These are phyloP conservation scores for Pteronotus mesoamericanus DNA, from an alignment of 2,797 vertebrate genomes.

Conservation along the genomic window DNA sequence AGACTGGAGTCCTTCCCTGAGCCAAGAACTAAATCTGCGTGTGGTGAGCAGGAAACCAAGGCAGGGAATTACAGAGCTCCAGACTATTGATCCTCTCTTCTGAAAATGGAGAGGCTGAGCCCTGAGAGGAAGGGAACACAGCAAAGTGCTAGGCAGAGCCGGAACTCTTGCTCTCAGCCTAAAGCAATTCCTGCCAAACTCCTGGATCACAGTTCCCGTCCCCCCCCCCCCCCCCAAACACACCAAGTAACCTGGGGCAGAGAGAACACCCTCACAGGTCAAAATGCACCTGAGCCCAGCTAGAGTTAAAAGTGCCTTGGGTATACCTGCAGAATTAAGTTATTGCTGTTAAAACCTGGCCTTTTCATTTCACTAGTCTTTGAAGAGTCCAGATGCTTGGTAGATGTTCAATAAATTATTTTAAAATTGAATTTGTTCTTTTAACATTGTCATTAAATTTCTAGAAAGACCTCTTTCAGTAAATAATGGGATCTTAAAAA, in stretches of 20 bases:
- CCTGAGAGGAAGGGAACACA: not conserved
- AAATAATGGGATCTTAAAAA: not conserved
- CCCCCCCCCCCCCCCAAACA: not conserved
- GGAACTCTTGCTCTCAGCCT: not conserved
- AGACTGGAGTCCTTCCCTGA: not conserved
- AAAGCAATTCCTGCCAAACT: not conserved
- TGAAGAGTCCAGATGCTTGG: conserved; percentile 42
- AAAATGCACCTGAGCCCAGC: not conserved
- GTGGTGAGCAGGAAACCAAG: not conserved
- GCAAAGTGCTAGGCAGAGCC: not conserved
- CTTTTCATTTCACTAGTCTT: not conserved
- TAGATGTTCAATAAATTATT: conserved; percentile 51
- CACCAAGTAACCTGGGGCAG: not conserved
- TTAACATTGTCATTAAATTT: conserved; percentile 52
- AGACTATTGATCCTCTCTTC: not conserved
- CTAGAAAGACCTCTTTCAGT: conserved; percentile 24
- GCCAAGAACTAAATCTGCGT: not conserved
- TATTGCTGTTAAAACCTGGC: conserved; percentile 46
- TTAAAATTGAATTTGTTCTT: conserved; percentile 38
- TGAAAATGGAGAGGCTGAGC: not conserved
- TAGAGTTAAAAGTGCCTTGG: not conserved
- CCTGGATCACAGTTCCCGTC: not conserved
- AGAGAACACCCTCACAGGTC: not conserved
- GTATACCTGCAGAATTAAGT: conserved; percentile 45
- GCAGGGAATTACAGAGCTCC: not conserved